Evolutionary conservation across 2,888 invertebrate genomes (phyloP), one percentile per base, ranked within the genome.

Genomic region (Lissocephala sabroskyi): DNA sequence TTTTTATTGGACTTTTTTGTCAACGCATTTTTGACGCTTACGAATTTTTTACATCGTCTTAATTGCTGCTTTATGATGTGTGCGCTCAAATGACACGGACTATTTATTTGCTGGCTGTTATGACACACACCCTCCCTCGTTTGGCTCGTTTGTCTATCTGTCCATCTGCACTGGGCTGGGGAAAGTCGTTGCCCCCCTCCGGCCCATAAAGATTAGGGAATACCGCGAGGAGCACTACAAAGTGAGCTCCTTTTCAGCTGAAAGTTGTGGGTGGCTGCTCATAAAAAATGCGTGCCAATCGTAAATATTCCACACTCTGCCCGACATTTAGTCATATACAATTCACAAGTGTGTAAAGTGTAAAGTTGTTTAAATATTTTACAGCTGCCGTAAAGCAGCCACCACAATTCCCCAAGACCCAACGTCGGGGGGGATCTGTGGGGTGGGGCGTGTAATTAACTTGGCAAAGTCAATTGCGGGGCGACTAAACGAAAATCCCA

Each of bases 41-140:
- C 74, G 59, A 43, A 76, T 66, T 77, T n/a, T 77, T 39, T 55
- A 74, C 77, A 77, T 65, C 61, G 64, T 65, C 66, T 77, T 73
- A 73, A 73, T 73, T 73, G 77, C 75, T 65, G 77, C 75, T 73
- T 73, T 73, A 73, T 70, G 70, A 74, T 61, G 64, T 55, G 68
- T 62, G 62, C 47, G 53, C 75, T 71, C 68, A 66, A 67, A 75
- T 71, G 68, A 71, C 71, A 75, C 73, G 71, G 56, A 59, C 64
- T 57, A 71, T 63, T 68, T 63, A 63, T 42, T 3, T 30, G 3
- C 11, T n/a, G 18, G 19, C 43, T 51, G 44, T 52, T 52, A 52
- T 64, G 46, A 49, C 59, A n/a, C n/a, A n/a, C n/a, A n/a, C n/a
- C n/a, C n/a, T n/a, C n/a, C n/a, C n/a, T n/a, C n/a, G n/a, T n/a